Evolutionary conservation across 2,888 invertebrate species (phyloP).

Genomic region (Oxyteleia sp.): DNA sequence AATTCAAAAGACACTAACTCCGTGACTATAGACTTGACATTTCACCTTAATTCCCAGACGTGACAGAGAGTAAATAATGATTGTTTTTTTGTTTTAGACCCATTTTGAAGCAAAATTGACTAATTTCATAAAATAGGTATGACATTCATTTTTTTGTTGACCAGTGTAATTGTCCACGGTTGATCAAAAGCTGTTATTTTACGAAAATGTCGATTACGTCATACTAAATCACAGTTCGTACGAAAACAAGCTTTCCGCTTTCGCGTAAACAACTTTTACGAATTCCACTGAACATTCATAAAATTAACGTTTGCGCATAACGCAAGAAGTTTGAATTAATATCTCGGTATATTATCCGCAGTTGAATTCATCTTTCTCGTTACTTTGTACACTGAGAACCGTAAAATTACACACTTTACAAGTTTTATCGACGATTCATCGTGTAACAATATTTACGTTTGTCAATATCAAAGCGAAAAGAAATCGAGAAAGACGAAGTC

Average conservation of each 20-base stretch:
- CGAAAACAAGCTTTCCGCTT: not conserved
- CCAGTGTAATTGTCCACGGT: too few relatives aligned
- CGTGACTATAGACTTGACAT: too few relatives aligned
- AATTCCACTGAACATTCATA: not conserved
- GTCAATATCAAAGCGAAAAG: slow-evolving; percentile 11
- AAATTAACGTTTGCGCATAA: not conserved
- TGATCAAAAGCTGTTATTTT: slow-evolving; percentile 41
- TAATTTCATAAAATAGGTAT: too few relatives aligned
- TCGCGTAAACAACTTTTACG: not conserved
- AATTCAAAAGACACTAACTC: too few relatives aligned
- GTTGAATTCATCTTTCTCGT: not conserved
- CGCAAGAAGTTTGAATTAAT: not conserved
- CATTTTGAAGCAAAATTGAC: too few relatives aligned
- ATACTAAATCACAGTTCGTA: not conserved
- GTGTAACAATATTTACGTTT: not conserved
- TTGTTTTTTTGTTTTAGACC: too few relatives aligned
- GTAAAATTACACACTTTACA: not conserved
- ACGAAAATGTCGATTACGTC: not conserved
- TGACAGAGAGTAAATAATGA: too few relatives aligned
- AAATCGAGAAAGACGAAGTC: slow-evolving; percentile 17
- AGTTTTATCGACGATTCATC: not conserved
- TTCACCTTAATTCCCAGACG: too few relatives aligned
- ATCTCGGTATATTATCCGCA: not conserved
- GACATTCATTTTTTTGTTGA: too few relatives aligned
- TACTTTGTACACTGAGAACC: not conserved